These are phyloP conservation scores for Drosophila siamana DNA, from an alignment of 2,888 invertebrate genomes.

Conservation along the genomic window DNA sequence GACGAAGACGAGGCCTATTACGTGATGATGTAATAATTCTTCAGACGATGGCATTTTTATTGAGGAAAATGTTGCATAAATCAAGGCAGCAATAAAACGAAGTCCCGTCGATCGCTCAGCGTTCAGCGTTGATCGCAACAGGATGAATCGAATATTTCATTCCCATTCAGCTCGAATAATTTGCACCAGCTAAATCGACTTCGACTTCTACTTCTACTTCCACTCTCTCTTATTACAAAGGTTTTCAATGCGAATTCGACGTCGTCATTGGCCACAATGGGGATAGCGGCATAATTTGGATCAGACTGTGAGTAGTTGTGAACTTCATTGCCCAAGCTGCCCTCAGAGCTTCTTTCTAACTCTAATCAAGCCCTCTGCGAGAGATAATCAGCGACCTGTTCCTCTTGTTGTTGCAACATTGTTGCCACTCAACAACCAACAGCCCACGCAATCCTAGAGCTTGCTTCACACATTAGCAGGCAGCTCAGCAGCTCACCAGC, in stretches of 20 bases:
- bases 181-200: slow-evolving; percentile 59
- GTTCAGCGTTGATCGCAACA: slow-evolving; percentile 45
- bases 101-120: slow-evolving; percentile 59
- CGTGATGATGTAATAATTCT: slow-evolving; percentile 81
- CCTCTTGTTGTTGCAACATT: slow-evolving; percentile 47
- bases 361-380: slow-evolving; percentile 56
- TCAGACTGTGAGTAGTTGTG: no score
- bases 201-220: slow-evolving; percentile 27
- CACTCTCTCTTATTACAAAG: slow-evolving; percentile 26
- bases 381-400: slow-evolving; percentile 63
- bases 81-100: slow-evolving; percentile 77
- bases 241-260: slow-evolving; percentile 50
- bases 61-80: slow-evolving; percentile 80
- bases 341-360: slow-evolving; percentile 4
- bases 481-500: slow-evolving; percentile 25
- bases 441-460: slow-evolving; percentile 61
- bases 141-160: slow-evolving; percentile 65
- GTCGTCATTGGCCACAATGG: slow-evolving; percentile 64
- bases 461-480: slow-evolving; percentile 66
- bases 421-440: slow-evolving; percentile 38
- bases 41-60: slow-evolving; percentile 76
- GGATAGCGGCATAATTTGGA: slow-evolving; percentile 60
- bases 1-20: slow-evolving; percentile 65
- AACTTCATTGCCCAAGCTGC: slow-evolving; percentile 47
- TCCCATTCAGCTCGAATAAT: slow-evolving; percentile 64